Evolutionary conservation across 2,797 vertebrate genomes (phyloP).

Genomic region (Netta rufina): DNA sequence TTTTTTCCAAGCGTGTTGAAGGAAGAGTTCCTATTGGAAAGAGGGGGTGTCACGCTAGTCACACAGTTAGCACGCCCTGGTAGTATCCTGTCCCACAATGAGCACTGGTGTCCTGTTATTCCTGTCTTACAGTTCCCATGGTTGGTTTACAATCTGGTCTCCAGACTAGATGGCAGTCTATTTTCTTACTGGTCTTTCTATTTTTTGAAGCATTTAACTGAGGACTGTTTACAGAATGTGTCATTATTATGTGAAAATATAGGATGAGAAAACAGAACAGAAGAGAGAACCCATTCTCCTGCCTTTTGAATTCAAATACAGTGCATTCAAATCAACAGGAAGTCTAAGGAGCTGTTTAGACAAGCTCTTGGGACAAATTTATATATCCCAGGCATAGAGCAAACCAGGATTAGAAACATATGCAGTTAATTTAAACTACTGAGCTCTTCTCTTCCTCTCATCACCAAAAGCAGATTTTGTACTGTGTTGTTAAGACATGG

Average conservation of each 20-base stretch:
- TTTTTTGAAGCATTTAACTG: neutral
- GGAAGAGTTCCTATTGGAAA: neutral
- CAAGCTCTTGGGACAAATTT: neutral
- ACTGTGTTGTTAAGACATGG: neutral
- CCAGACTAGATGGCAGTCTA: neutral
- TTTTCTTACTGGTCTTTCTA: neutral
- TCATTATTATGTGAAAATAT: fast-evolving
- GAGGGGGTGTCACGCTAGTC: neutral
- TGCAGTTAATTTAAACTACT: neutral
- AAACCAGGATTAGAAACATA: neutral
- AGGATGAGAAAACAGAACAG: neutral
- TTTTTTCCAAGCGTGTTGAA: neutral
- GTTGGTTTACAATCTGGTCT: neutral
- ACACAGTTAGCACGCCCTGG: neutral
- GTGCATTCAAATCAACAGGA: neutral
- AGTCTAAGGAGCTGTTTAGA: neutral
- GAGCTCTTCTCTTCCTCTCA: neutral
- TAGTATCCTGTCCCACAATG: neutral
- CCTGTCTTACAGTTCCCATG: neutral
- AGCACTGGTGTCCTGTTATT: neutral
- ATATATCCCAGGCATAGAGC: neutral
- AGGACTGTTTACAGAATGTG: neutral
- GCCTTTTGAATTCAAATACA: neutral
- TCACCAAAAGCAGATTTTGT: neutral
- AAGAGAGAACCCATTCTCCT: neutral